Conservation (phyloP, 1,140 invertebrate species). For the Nylanderia fulva region DNA sequence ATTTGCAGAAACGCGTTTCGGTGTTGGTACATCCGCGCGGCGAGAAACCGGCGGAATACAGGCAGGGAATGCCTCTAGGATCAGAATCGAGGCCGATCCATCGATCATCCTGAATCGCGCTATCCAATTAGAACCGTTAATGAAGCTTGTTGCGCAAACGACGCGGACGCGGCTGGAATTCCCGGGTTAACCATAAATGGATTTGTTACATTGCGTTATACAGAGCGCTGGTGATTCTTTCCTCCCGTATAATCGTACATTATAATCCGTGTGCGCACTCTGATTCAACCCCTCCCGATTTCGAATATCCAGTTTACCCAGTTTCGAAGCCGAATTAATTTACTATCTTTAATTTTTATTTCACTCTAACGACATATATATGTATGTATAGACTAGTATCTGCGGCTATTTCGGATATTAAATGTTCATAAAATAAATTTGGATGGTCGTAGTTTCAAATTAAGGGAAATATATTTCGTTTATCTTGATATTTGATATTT, state of each 20-base stretch:
- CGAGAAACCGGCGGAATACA: constrained; percentile 1
- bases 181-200: constrained; percentile 25
- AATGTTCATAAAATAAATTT: not conserved
- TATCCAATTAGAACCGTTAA: constrained; percentile 45
- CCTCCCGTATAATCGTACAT: not conserved
- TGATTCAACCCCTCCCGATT: too few species aligned
- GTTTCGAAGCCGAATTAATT: too few species aligned
- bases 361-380: too few species aligned
- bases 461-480: not conserved
- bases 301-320: too few species aligned
- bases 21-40: not conserved
- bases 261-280: not conserved
- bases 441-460: not conserved
- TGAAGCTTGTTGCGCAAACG: constrained; percentile 28
- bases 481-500: not conserved
- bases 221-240: not conserved
- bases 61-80: constrained; percentile 23
- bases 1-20: constrained; percentile 26
- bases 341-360: too few species aligned
- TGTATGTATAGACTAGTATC: too few species aligned
- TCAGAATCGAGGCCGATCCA: constrained; percentile 27
- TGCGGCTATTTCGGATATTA: too few species aligned
- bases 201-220: constrained; percentile 18
- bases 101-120: constrained; percentile 37
- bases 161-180: not conserved